phyloP scores from a whole-genome alignment of 2,888 invertebrate genomes.

The Anagyrus pseudococci region DNA sequence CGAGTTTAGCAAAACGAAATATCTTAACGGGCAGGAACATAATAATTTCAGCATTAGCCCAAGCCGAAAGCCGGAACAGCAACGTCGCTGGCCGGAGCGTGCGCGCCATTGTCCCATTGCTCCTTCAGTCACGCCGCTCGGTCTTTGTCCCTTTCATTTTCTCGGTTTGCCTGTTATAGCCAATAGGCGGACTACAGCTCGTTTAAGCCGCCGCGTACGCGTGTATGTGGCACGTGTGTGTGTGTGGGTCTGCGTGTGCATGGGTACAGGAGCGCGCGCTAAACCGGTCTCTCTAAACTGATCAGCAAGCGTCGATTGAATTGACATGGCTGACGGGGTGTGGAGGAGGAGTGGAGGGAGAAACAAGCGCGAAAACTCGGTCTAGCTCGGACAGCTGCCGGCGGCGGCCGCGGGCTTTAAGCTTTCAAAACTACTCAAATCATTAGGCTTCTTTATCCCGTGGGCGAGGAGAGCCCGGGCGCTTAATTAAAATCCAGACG shows the following conservation, averaged over 20 bases:
- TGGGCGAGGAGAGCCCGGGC: neutral
- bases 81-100: neutral
- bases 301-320: conserved; percentile 30
- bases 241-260: neutral
- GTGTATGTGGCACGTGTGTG: neutral
- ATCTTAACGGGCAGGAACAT: too few species aligned
- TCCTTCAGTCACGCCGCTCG: neutral
- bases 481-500: conserved; percentile 25
- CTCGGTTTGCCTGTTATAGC: conserved; percentile 1
- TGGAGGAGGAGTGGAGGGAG: neutral
- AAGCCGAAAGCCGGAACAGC: too few species aligned
- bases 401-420: neutral
- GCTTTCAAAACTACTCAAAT: conserved; percentile 5
- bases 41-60: too few species aligned
- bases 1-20: too few species aligned
- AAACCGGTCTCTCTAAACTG: conserved; percentile 13
- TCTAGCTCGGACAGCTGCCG: neutral
- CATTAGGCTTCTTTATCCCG: conserved; percentile 12
- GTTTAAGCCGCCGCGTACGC: conserved; percentile 1
- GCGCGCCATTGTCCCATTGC: neutral
- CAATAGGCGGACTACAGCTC: conserved; percentile 1
- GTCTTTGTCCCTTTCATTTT: conserved; percentile 13
- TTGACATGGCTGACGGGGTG: neutral
- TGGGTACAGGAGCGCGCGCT: neutral
- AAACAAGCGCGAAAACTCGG: neutral